These are phyloP conservation scores for Lysandra bellargus DNA, from an alignment of 2,888 invertebrate species.

Conservation along the genomic window DNA sequence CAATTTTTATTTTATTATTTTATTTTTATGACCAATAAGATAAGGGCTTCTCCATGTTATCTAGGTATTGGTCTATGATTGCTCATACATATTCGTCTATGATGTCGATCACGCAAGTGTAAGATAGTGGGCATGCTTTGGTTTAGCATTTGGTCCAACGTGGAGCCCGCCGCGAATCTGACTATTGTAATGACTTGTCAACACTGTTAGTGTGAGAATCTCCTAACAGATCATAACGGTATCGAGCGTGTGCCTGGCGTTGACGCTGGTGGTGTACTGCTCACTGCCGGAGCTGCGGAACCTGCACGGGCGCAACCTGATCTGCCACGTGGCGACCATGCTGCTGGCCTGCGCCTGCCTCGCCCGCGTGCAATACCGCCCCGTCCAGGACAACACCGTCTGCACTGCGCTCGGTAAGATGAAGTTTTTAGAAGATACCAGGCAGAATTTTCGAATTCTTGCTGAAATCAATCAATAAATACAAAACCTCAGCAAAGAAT, in stretches of 20 bases:
- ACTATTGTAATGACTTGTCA: too few species aligned
- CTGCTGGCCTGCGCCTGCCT: slow-evolving; percentile 83
- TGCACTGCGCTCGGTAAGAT: slow-evolving; percentile 79
- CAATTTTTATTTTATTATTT: too few species aligned
- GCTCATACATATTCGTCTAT: too few species aligned
- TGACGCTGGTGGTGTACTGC: slow-evolving; percentile 84
- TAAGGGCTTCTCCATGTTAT: too few species aligned
- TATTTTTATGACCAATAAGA: too few species aligned
- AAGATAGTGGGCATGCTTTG: too few species aligned
- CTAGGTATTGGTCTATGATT: too few species aligned
- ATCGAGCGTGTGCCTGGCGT: slow-evolving; percentile 83
- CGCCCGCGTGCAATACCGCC: slow-evolving; percentile 75
- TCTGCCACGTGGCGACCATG: slow-evolving; percentile 85
- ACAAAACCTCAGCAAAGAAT: too few species aligned
- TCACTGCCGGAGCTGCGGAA: slow-evolving; percentile 84
- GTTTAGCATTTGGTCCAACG: too few species aligned
- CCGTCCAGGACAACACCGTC: slow-evolving; percentile 56
- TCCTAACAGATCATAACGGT: slow-evolving; percentile 69
- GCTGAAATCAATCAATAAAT: too few species aligned
- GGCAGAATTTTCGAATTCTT: not conserved
- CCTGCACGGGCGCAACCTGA: slow-evolving; percentile 86
- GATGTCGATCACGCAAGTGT: not conserved
- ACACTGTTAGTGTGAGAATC: not conserved
- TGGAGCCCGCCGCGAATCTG: too few species aligned
- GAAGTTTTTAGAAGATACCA: not conserved